Evolutionary conservation across 2,888 invertebrate species (phyloP), one percentile per base, ranked within the genome.

Genomic region (Drosophila kuntzei): DNA sequence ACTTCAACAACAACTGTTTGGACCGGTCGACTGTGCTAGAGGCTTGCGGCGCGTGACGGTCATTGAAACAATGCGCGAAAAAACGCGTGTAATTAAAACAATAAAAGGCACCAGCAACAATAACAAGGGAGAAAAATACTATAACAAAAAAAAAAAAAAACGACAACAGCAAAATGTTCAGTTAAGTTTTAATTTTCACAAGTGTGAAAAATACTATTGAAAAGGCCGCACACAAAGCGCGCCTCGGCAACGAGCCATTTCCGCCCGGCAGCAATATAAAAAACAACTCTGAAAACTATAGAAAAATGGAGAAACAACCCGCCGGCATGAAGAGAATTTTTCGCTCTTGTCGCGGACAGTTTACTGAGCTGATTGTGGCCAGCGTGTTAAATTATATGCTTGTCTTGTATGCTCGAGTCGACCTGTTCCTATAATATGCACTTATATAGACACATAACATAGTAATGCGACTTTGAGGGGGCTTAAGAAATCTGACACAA

Each of bases 101-200:
- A 84, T 84, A 83, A 85, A 80, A 85, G 57, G 76, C 72, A 72
- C 22, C 76, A 65, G 49, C 69, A 68, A 22, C 51, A 55, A 59
- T 41, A 58, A 63, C 14, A 66, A 58, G 16, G 37, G 27, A 43
- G 46, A 27, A 25, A 12, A 25, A 14, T 9, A n/a, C n/a, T n/a
- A 44, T 14, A 44, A 22, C 9, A 25, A 25, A n/a, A 43, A 27
- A 44, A 27, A 29, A 12, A 20, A 49, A 54, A 73, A 69, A 36
- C 49, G 32, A 47, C 62, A 55, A 58, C 47, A 71, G 54, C 63
- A 74, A 81, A 81, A 71, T 79, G 85, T 82, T 78, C 80, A 80
- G 82, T 85, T 85, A 82, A 83, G 83, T 83, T 85, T 83, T 85
- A 82, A 85, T 83, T 83, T 84, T 80, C 79, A 82, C 79, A 85